Conservation (phyloP, 2,797 vertebrate species). For the Pseudomugil tenellus region DNA sequence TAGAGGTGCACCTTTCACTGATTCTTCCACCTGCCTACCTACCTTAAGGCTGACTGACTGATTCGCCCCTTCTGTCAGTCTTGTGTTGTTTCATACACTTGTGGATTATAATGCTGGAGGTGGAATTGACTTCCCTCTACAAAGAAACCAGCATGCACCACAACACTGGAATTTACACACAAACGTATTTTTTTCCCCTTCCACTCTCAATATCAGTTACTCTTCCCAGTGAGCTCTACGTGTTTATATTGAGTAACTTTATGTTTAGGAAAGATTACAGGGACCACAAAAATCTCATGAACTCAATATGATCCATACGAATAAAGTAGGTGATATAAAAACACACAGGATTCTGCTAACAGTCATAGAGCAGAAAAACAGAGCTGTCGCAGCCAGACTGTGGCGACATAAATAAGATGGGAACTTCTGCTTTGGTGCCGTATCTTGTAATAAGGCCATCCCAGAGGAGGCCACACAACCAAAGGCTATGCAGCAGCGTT, state of each 20-base stretch:
- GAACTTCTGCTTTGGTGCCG: conserved; percentile 13
- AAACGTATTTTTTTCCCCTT: neutral
- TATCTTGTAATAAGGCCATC: conserved; percentile 38
- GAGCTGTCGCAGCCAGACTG: conserved; percentile 8
- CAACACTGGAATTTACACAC: neutral
- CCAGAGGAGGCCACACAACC: conserved; percentile 46
- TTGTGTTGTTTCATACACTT: neutral
- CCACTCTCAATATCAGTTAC: neutral
- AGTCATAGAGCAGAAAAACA: conserved; percentile 14
- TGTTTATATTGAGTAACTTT: neutral
- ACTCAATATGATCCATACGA: conserved; percentile 6
- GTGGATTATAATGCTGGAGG: neutral
- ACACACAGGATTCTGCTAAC: neutral
- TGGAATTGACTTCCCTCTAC: neutral
- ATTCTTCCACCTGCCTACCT: neutral
- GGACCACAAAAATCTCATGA: conserved; percentile 1
- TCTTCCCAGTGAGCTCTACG: neutral
- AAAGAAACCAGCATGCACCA: neutral
- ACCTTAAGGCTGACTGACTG: neutral
- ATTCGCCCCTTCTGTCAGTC: neutral
- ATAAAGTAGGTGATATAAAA: conserved; percentile 1
- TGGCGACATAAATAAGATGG: conserved; percentile 24
- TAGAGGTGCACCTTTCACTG: no score
- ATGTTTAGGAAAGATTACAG: neutral
- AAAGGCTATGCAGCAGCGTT: conserved; percentile 37